Percentiles rank a stretch among this genome's conserved stretches.
phyloP scores from a whole-genome alignment of 2,113 vertebrate genomes.

The Petrocephalus microphthalmus region DNA sequence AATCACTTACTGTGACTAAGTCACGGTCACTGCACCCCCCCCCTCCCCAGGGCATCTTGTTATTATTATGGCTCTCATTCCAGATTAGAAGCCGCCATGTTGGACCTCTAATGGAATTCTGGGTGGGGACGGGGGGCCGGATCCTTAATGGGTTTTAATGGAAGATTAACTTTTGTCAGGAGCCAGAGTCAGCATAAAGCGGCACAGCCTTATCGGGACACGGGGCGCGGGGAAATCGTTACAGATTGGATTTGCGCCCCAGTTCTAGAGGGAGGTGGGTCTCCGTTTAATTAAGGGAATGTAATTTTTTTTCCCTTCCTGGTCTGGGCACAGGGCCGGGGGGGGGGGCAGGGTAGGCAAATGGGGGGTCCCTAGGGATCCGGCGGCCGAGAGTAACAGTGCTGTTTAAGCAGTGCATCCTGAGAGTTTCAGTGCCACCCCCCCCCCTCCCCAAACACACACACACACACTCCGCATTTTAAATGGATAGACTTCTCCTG shows the following conservation, averaged over 20 bases:
- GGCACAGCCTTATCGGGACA: slow-evolving; percentile 49
- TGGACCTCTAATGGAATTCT: slow-evolving; percentile 30
- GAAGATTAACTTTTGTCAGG: slow-evolving; percentile 60
- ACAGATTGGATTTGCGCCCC: slow-evolving; percentile 58
- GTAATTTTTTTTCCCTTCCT: slow-evolving; percentile 44
- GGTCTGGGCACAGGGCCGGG: slow-evolving; percentile 21
- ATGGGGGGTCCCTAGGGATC: neutral
- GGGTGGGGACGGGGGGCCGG: neutral
- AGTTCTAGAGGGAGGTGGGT: slow-evolving; percentile 43
- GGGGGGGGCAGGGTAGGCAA: neutral
- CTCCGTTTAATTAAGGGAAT: slow-evolving; percentile 63
- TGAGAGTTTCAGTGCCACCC: neutral
- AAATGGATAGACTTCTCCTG: neutral
- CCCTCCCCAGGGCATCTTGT: neutral
- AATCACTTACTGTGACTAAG: slow-evolving; percentile 1
- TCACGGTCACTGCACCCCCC: neutral
- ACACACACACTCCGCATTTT: neutral
- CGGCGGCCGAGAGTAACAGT: slow-evolving; percentile 8
- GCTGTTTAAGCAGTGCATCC: neutral
- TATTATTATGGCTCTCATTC: slow-evolving; percentile 23
- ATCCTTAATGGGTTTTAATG: slow-evolving; percentile 54
- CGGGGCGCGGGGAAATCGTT: slow-evolving; percentile 49
- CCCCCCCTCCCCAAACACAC: neutral
- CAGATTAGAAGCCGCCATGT: slow-evolving; percentile 21
- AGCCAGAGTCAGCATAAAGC: slow-evolving; percentile 63